Conservation (phyloP, 1,140 invertebrate species). For the Aphaenogaster floridana region DNA sequence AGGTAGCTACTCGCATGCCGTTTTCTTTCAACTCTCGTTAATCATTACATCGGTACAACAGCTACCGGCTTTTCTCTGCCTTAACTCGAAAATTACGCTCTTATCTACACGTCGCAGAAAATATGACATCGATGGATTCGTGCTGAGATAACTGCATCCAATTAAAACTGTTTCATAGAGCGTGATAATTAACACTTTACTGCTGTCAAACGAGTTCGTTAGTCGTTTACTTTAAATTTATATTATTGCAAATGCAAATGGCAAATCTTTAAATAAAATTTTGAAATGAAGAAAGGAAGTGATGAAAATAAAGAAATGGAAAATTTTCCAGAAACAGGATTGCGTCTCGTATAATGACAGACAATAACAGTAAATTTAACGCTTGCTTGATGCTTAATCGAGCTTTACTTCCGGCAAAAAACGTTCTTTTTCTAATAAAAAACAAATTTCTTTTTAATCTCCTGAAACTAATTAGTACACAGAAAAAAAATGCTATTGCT, state of each 20-base stretch:
- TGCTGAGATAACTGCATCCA: background rate
- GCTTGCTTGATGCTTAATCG: background rate
- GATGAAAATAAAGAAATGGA: background rate
- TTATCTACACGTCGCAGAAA: background rate
- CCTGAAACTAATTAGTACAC: background rate
- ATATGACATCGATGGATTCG: background rate
- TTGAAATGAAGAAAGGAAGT: background rate
- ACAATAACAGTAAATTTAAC: background rate
- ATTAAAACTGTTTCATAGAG: slow-evolving; percentile 15
- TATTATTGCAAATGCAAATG: background rate
- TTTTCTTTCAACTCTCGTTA: slow-evolving; percentile 35
- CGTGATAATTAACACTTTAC: background rate
- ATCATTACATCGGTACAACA: background rate
- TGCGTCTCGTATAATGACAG: background rate
- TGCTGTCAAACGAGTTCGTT: background rate
- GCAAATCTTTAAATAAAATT: background rate
- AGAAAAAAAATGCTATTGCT: no score
- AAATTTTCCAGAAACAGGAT: background rate
- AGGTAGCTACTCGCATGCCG: background rate
- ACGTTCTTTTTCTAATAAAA: background rate
- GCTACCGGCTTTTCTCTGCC: slow-evolving; percentile 3
- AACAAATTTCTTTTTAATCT: background rate
- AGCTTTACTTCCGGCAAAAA: background rate
- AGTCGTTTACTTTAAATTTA: background rate
- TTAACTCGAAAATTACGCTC: slow-evolving; percentile 2